A percentile compares a stretch with the other conserved stretches of the same genome.
Evolutionary conservation across 2,113 vertebrate genomes (phyloP).

Genomic region (Syrrhaptes paradoxus): DNA sequence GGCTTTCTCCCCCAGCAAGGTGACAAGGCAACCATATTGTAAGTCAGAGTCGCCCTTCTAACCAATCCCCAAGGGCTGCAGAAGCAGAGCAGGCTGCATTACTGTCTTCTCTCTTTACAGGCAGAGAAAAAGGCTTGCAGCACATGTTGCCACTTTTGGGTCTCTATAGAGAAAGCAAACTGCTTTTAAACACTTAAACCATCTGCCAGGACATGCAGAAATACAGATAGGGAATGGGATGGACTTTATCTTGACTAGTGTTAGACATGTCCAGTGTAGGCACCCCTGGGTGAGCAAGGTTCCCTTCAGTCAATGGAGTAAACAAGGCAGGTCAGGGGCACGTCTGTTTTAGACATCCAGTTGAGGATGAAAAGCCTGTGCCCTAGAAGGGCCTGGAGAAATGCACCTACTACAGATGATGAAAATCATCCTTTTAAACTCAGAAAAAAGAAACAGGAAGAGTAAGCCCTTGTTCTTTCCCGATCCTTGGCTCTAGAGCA

Average conservation of each 20-base stretch:
- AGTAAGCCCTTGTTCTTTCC: fast-evolving
- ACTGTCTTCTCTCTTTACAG: not conserved
- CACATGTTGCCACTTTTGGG: fast-evolving
- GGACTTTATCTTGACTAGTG: not conserved
- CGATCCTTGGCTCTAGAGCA: not conserved
- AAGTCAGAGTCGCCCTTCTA: not conserved
- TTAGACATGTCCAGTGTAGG: fast-evolving
- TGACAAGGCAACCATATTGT: fast-evolving
- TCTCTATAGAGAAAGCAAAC: not conserved
- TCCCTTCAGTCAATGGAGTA: not conserved
- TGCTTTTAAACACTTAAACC: not conserved
- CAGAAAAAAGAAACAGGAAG: fast-evolving
- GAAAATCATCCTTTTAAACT: fast-evolving
- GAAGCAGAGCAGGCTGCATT: fast-evolving
- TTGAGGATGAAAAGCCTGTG: not conserved
- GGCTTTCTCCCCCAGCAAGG: not conserved
- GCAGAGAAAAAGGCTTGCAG: not conserved
- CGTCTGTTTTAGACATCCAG: fast-evolving
- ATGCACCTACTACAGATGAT: too few relatives aligned
- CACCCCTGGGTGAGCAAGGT: fast-evolving
- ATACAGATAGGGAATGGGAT: not conserved
- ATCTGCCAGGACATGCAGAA: not conserved
- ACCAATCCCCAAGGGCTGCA: not conserved
- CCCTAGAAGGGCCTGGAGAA: not conserved
- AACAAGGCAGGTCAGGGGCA: fast-evolving